phyloP scores from a whole-genome alignment of 2,797 vertebrate genomes.

The Oreochromis mossambicus region DNA sequence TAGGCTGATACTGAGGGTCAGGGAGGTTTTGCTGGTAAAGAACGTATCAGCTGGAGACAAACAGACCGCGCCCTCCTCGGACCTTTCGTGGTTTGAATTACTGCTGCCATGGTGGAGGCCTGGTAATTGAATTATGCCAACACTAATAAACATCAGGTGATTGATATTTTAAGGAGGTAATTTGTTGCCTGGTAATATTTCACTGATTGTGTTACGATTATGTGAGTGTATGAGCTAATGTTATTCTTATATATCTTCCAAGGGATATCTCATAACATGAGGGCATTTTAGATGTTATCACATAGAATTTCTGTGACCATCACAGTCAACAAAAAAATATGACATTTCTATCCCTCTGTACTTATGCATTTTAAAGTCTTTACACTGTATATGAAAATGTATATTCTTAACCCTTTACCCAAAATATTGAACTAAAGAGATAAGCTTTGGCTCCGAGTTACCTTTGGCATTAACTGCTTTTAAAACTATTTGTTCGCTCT shows the following conservation, averaged over 20 bases:
- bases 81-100: slow-evolving; percentile 61
- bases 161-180: slow-evolving; percentile 30
- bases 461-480: background rate
- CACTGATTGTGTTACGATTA: slow-evolving; percentile 1
- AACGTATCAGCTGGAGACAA: slow-evolving; percentile 40
- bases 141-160: slow-evolving; percentile 52
- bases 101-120: slow-evolving; percentile 31
- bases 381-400: background rate
- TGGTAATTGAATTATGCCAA: slow-evolving; percentile 51
- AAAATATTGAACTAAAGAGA: background rate
- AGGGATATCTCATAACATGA: background rate
- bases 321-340: background rate
- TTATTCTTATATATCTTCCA: background rate
- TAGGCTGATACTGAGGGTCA: background rate
- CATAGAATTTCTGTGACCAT: background rate
- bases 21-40: background rate
- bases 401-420: background rate
- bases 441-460: background rate
- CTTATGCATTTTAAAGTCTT: background rate
- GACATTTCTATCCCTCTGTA: background rate
- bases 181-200: slow-evolving; percentile 19
- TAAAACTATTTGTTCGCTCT: background rate
- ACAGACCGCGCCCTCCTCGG: slow-evolving; percentile 15
- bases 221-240: background rate
- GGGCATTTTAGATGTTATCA: background rate